Base-by-base conservation (phyloP, 2,888 invertebrate species). In the Xanthia togata region DNA sequence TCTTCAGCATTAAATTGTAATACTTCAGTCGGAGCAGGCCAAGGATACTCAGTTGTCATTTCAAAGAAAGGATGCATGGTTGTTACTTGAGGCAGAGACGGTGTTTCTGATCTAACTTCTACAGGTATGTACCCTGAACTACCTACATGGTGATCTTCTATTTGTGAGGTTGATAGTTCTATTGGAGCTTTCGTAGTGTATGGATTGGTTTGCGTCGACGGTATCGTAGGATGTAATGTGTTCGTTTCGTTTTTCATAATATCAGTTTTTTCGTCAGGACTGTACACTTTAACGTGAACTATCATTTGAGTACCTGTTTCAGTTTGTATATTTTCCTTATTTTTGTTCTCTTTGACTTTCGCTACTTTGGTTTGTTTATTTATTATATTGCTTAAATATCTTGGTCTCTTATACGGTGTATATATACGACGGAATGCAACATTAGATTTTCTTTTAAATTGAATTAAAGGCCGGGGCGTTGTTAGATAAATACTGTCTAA, bases 261-360 rank as follows among this genome's bases (percentile, higher is more conserved):
- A 65, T 79, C 80, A 60, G 77, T 82, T 74, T 89, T 89, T 77
- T 91, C 84, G 60, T 90, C 86, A 64, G 91, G 78, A 72, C 97
- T 97, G 88, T 97, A 97, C 14, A 98, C 93, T 92, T 98, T 97
- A n/a, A 98, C 92, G 79, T 97, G 97, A 9, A 98, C 96, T 86
- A 97, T 95, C 95, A 97, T 97, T 89, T 97, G 97, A 60, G 97
- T 96, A 87, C 82, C 94, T 12, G 86, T 83, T 23, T 88, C 87
- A 4, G 86, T 78, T 76, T 87, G 83, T 5, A 75, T 80, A 71
- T 87, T 82, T 14, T 79, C 63, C 41, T 78, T 81, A 78, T 81
- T 87, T 62, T 79, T 76, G n/a, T 65, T 76, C 53, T 84, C 79
- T 50, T 76, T 81, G 4, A 38, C 23, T 65, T 70, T 83, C 1